A percentile compares a stretch with the other conserved stretches of the same genome.
Evolutionary conservation across 1,140 invertebrate genomes (phyloP).

Genomic region (Ceratina japonica): DNA sequence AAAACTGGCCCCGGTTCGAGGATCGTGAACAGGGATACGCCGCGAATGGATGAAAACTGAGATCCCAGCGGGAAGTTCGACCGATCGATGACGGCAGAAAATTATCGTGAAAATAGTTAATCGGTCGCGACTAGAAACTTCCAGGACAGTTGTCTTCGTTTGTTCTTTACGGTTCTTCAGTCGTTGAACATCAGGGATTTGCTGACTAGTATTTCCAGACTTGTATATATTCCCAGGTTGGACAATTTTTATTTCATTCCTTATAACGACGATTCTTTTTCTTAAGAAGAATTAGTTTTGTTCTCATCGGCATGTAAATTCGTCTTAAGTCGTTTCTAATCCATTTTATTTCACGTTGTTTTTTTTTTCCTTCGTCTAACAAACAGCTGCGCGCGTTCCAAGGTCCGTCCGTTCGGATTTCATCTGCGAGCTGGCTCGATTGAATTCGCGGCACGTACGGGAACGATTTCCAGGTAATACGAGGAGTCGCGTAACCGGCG

Average conservation of each 20-base stretch:
- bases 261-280: no score
- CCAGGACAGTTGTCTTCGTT: not conserved
- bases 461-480: constrained; percentile 71
- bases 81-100: not conserved
- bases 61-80: constrained; percentile 33
- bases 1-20: constrained; percentile 27
- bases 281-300: no score
- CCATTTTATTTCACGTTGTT: not conserved
- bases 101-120: constrained; percentile 17
- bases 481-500: constrained; percentile 59
- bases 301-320: no score
- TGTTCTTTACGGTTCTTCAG: not conserved
- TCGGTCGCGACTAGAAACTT: constrained; percentile 1
- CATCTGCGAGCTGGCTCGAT: constrained; percentile 12
- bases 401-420: not conserved
- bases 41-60: not conserved
- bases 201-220: not conserved
- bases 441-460: constrained; percentile 71
- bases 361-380: constrained; percentile 48
- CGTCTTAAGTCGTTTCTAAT: no score
- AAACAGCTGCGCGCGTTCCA: not conserved
- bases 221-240: no score
- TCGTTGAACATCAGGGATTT: not conserved
- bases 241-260: no score
- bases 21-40: constrained; percentile 9